A percentile compares a stretch with the other conserved stretches of the same genome.
These are phyloP conservation scores for Parauchenoglanis punctatus DNA, from an alignment of 2,797 vertebrate genomes.

Conservation along the genomic window DNA sequence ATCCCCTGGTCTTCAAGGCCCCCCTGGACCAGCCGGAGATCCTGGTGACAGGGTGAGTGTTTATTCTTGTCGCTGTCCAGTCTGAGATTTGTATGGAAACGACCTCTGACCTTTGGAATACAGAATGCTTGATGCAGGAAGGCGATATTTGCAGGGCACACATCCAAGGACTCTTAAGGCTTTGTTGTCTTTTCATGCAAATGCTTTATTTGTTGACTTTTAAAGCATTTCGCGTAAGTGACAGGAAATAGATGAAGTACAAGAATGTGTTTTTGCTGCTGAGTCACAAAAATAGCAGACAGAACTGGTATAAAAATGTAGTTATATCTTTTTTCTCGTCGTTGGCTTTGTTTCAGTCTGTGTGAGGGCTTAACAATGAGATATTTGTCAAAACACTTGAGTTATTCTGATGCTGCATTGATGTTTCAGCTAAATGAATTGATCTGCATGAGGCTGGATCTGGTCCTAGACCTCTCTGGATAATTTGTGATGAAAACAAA, in stretches of 20 bases:
- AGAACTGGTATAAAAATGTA: neutral
- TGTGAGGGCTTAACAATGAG: neutral
- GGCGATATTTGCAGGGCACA: neutral
- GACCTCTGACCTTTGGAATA: neutral
- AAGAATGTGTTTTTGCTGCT: neutral
- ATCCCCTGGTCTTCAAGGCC: conserved; percentile 89
- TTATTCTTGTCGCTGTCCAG: neutral
- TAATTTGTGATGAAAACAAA: neutral
- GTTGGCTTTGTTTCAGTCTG: neutral
- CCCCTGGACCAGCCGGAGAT: conserved; percentile 89
- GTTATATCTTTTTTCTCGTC: neutral
- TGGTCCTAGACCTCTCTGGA: neutral
- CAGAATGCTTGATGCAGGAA: neutral
- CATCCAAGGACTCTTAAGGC: neutral
- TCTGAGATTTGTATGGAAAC: neutral
- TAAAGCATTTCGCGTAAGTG: neutral
- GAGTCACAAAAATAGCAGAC: neutral
- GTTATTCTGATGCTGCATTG: neutral
- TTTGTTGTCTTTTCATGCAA: neutral
- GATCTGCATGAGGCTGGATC: neutral
- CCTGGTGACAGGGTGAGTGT: conserved; percentile 90
- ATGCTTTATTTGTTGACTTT: neutral
- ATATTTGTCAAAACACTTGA: neutral
- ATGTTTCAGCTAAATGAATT: neutral
- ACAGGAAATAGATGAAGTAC: neutral